phyloP scores from a whole-genome alignment of 2,113 vertebrate species.

The Engystomops pustulosus region DNA sequence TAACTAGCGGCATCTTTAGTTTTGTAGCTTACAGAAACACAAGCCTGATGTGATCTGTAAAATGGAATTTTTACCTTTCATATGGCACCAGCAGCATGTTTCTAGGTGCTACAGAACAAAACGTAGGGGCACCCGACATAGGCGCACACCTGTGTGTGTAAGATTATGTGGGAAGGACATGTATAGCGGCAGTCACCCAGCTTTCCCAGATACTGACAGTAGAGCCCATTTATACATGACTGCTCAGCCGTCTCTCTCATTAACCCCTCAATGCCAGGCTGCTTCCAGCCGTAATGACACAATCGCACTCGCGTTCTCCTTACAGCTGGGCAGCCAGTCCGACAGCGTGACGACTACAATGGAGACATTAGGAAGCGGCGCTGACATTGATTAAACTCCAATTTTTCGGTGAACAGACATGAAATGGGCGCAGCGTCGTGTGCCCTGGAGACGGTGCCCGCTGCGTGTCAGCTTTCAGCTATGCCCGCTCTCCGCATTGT shows the following conservation, averaged over 20 bases:
- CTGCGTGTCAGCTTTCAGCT: constrained; percentile 28
- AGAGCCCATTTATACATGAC: no score
- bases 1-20: no score
- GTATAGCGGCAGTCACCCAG: neutral
- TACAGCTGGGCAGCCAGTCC: neutral
- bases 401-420: neutral
- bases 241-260: neutral
- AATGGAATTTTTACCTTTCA: no score
- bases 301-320: neutral
- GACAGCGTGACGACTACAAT: neutral
- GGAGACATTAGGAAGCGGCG: neutral
- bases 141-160: no score
- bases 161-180: no score
- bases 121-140: no score
- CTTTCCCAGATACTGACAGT: neutral
- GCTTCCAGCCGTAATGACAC: neutral
- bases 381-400: constrained; percentile 46
- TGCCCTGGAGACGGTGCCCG: constrained; percentile 24
- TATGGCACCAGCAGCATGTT: no score
- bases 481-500: constrained; percentile 7
- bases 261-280: neutral
- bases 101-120: no score
- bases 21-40: no score
- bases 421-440: constrained; percentile 21
- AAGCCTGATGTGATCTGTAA: no score